Evolutionary conservation across 1,140 invertebrate species (phyloP), one percentile per base, ranked within the genome.

Genomic region (Theocolax elegans): DNA sequence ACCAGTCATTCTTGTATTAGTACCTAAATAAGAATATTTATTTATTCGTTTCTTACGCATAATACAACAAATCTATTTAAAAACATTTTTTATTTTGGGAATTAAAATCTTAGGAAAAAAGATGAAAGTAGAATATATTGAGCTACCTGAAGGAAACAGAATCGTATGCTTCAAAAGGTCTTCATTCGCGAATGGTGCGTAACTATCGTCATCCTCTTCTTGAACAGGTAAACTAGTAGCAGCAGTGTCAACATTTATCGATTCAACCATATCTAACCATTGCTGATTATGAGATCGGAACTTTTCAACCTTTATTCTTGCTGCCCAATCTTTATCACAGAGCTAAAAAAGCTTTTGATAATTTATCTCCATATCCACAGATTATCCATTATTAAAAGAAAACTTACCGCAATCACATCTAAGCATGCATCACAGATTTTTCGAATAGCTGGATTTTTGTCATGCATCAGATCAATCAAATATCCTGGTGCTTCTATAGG

Each of bases 401-500:
- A 35, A 86, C 84, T 87, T 83, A 92, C 94, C 38, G 94, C 93
- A 79, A 98, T 96, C 15, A 97, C 92, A 83, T 98, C 95, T 51
- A 98, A 89, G 77, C 95, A 96, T 44, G 91, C 91, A 84, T 97
- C 95, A 79, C 96, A 97, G 54, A 98, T 91, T 87, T 94, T 94
- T 73, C 96, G 88, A 63, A 99, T 96, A 80, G 95, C 91, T 67
- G 92, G 89, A 87, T 99, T 99, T 83, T 97, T 97, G 81, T 99
- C 97, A 84, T 98, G 95, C 92, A 99, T 95, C 62, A 99, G 87
- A 86, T 99, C 97, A 65, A 99, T 95, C n/a, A 99, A 88, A 86
- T 98, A 99, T 1, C 95, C 95, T 27, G 96, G 94, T 21, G 94
- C 94, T 84, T 96, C 94, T 92, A 82, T 63, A 87, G 83, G 63